phyloP scores from a whole-genome alignment of 2,797 vertebrate genomes.

The Paramormyrops hopkinsi region DNA sequence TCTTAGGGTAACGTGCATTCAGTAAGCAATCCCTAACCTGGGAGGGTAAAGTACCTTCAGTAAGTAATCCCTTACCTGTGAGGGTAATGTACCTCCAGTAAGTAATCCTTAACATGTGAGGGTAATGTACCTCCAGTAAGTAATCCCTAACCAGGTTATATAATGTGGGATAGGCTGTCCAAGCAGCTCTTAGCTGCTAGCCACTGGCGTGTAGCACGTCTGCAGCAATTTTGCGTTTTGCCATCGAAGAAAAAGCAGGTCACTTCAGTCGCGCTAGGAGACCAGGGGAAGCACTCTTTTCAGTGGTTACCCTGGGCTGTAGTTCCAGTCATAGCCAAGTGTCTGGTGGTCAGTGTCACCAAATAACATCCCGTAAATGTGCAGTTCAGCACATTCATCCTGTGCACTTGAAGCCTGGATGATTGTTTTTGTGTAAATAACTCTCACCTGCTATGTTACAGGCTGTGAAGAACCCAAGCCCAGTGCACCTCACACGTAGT shows the following conservation, averaged over 20 bases:
- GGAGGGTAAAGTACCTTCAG: neutral
- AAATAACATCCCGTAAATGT: neutral
- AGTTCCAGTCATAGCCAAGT: constrained; percentile 43
- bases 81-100: neutral
- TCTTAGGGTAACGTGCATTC: neutral
- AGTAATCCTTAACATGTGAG: neutral
- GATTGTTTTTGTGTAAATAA: constrained; percentile 1
- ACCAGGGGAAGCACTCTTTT: neutral
- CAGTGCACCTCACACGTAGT: neutral
- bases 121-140: neutral
- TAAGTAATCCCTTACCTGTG: neutral
- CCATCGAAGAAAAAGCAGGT: neutral
- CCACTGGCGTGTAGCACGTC: neutral
- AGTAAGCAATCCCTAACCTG: neutral
- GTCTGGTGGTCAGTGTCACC: neutral
- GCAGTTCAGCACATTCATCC: neutral
- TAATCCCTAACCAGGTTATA: neutral
- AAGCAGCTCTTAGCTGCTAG: neutral
- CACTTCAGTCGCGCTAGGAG: neutral
- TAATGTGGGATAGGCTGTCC: neutral
- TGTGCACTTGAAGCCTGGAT: neutral
- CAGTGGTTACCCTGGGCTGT: constrained; percentile 30
- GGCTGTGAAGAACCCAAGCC: neutral
- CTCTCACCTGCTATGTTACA: neutral
- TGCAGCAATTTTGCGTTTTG: neutral